Conservation (phyloP, 2,113 vertebrate species). For the Epinephelus lanceolatus region DNA sequence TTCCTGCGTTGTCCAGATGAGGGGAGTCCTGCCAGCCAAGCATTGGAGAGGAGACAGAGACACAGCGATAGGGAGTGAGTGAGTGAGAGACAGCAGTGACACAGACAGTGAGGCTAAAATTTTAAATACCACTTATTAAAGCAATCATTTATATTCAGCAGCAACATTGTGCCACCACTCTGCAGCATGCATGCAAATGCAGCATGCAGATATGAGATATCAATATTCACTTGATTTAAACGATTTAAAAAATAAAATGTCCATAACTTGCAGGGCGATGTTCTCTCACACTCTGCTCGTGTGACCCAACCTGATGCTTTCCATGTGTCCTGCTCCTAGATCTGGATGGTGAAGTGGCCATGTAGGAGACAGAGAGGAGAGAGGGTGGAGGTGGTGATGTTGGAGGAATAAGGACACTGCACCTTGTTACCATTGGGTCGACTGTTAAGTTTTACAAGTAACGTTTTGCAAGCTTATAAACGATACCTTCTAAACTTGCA, state of each 20-base stretch:
- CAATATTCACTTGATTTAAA: background rate
- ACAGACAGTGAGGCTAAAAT: background rate
- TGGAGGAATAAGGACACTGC: slow-evolving; percentile 69
- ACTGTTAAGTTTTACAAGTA: slow-evolving; percentile 86
- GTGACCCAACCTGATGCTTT: slow-evolving; percentile 66
- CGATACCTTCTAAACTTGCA: slow-evolving; percentile 81
- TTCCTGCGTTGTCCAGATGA: slow-evolving; percentile 79
- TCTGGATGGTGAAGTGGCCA: slow-evolving; percentile 53
- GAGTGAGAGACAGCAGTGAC: background rate
- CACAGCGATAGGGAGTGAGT: background rate
- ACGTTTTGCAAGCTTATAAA: slow-evolving; percentile 86
- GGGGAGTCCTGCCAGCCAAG: slow-evolving; percentile 71
- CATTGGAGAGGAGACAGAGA: background rate
- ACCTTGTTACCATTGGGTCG: slow-evolving; percentile 84
- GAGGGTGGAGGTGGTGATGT: background rate
- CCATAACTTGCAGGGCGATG: slow-evolving; percentile 3
- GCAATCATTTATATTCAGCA: slow-evolving; percentile 1
- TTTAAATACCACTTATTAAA: background rate
- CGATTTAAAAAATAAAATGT: background rate
- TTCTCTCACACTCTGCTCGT: slow-evolving; percentile 23
- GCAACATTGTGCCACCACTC: background rate
- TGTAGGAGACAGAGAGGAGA: slow-evolving; percentile 44
- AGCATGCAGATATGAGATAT: background rate
- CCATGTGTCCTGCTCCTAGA: slow-evolving; percentile 70
- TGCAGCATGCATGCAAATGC: background rate